Percentiles rank a stretch among this genome's conserved stretches.
Conservation (phyloP, 2,797 vertebrate species). For the Neopelma chrysocephalum region DNA sequence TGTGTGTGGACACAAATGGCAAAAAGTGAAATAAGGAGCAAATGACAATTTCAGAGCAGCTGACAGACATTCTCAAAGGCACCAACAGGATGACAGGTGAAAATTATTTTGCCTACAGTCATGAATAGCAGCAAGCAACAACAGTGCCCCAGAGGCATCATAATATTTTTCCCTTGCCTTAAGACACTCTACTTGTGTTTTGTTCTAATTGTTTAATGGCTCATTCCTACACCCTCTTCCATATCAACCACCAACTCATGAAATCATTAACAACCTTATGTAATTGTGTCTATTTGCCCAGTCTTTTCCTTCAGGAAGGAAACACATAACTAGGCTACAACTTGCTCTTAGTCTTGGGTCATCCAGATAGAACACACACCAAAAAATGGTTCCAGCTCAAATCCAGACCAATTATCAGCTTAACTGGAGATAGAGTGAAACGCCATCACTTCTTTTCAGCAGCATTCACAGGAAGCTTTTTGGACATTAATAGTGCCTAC, state of each 20-base stretch:
- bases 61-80: not conserved
- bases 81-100: not conserved
- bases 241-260: not conserved
- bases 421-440: not conserved
- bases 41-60: not conserved
- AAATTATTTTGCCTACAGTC: not conserved
- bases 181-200: not conserved
- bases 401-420: not conserved
- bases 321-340: not conserved
- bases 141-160: not conserved
- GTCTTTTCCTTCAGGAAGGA: not conserved
- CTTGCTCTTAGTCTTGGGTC: not conserved
- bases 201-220: not conserved
- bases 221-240: not conserved
- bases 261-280: not conserved
- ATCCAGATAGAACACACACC: not conserved
- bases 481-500: not conserved
- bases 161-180: not conserved
- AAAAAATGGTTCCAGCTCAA: not conserved
- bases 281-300: not conserved
- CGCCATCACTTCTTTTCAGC: not conserved
- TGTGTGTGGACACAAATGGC: not conserved
- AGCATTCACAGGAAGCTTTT: not conserved
- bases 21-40: not conserved
- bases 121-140: not conserved